Conservation (phyloP, 2,113 vertebrate species). For the Pandion haliaetus region DNA sequence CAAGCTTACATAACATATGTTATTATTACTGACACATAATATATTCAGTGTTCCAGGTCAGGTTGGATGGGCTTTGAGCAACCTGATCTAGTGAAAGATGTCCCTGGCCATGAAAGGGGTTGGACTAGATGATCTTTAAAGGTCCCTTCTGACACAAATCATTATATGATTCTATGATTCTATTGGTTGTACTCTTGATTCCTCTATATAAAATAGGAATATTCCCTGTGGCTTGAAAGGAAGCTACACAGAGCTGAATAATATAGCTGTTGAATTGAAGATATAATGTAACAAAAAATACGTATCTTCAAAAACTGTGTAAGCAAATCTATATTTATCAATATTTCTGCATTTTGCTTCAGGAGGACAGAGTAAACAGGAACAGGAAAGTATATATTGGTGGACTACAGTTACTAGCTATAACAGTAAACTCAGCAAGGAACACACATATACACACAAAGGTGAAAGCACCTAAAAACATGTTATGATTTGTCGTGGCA, state of each 20-base stretch:
- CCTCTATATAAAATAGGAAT: neutral
- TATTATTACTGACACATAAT: neutral
- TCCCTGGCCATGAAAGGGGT: neutral
- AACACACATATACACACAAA: neutral
- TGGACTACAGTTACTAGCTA: neutral
- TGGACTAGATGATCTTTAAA: neutral
- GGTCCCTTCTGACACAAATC: neutral
- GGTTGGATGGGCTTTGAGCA: neutral
- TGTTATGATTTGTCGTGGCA: neutral
- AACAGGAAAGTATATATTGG: neutral
- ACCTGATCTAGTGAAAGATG: neutral
- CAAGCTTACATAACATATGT: neutral
- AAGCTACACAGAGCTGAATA: neutral
- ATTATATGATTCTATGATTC: neutral
- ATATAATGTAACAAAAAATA: neutral
- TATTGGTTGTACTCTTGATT: neutral
- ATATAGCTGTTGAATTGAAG: neutral
- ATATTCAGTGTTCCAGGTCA: neutral
- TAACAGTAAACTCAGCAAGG: neutral
- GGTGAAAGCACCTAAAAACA: neutral
- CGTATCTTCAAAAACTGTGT: neutral
- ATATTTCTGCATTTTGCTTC: neutral
- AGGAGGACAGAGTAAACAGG: neutral
- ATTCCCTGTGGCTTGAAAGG: neutral
- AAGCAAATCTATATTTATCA: neutral